A percentile compares a stretch with the other conserved stretches of the same genome.
Conservation (phyloP, 2,797 vertebrate species). For the Pogonophryne albipinna region DNA sequence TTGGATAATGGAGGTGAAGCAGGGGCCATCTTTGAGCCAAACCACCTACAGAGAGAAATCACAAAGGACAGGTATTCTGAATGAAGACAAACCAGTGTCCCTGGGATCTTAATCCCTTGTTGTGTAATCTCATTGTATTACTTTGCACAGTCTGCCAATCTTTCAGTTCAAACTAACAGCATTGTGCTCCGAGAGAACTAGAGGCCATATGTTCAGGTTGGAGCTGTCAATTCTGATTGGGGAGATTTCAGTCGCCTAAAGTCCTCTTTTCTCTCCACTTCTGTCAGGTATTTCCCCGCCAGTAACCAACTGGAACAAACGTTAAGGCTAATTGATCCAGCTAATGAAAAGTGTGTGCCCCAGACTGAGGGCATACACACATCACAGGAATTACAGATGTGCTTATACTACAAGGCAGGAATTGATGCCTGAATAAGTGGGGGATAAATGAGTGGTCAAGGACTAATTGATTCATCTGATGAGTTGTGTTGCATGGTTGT, state of each 20-base stretch:
- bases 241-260: slow-evolving; percentile 41
- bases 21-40: slow-evolving; percentile 44
- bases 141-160: slow-evolving; percentile 51
- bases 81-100: slow-evolving; percentile 71
- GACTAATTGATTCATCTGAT: slow-evolving; percentile 64
- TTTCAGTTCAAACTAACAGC: slow-evolving; percentile 63
- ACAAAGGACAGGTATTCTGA: slow-evolving; percentile 65
- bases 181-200: slow-evolving; percentile 61
- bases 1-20: slow-evolving; percentile 67
- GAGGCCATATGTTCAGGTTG: slow-evolving; percentile 65
- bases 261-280: slow-evolving; percentile 56
- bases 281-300: slow-evolving; percentile 38
- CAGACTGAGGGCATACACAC: slow-evolving; percentile 38
- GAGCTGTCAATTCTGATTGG: slow-evolving; percentile 62
- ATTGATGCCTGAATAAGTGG: slow-evolving; percentile 49
- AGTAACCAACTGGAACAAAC: slow-evolving; percentile 65
- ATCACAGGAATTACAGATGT: slow-evolving; percentile 42
- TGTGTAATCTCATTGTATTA: slow-evolving; percentile 67
- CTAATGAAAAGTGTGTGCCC: slow-evolving; percentile 56
- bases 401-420: slow-evolving; percentile 35
- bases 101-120: slow-evolving; percentile 69
- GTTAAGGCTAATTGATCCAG: slow-evolving; percentile 64
- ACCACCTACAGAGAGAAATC: slow-evolving; percentile 53
- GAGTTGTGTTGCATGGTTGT: slow-evolving; percentile 28
- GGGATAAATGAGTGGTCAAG: slow-evolving; percentile 61